Evolutionary conservation across 2,113 vertebrate species (phyloP), one percentile per base, ranked within the genome.

Genomic region (Aphelocoma coerulescens): DNA sequence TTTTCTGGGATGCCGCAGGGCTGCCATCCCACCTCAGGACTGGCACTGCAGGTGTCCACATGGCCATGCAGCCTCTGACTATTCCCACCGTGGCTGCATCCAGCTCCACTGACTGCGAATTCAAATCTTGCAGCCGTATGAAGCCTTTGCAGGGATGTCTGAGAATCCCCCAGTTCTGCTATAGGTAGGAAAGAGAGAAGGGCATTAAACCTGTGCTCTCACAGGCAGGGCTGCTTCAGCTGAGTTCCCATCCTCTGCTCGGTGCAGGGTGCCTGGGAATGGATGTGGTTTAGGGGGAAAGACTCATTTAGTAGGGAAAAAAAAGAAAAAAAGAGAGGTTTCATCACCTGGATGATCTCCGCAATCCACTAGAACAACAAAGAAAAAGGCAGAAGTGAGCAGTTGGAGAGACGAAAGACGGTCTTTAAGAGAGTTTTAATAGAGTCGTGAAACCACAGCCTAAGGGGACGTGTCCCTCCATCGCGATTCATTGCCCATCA

Each of bases 31-130:
- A 22, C 30, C 10, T 16, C 37, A 27, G 71, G 22, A 41, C 49
- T 41, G 62, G 66, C 30, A 12, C 16, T 41, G 67, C 46, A 44
- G 13, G 51, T 27, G 19, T 59, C 35, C 68, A 22, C 0, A 1
- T 0, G 1, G 37, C 44, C 43, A 3, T 15, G 43, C 43, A 80
- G 11, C 33, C 67, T 59, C 32, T 58, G 2, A 0, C 7, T 18
- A 6, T 58, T 55, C 63, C 37, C 22, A 21, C 9, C 2, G 0
- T 27, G 78, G 19, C 44, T 85, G 52, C 8, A 2, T 49, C 59
- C 61, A 62, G 49, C 52, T 92, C 35, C 62, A 5, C 24, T 39
- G 65, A 7, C 51, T n/a, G 48, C n/a, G 54, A 66, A 83, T 44
- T n/a, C 6, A 2, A 44, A 17, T 5, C 77, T 17, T 41, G 27